Base-by-base conservation (phyloP, 2,888 invertebrate species). In the Agrotis clavis region DNA sequence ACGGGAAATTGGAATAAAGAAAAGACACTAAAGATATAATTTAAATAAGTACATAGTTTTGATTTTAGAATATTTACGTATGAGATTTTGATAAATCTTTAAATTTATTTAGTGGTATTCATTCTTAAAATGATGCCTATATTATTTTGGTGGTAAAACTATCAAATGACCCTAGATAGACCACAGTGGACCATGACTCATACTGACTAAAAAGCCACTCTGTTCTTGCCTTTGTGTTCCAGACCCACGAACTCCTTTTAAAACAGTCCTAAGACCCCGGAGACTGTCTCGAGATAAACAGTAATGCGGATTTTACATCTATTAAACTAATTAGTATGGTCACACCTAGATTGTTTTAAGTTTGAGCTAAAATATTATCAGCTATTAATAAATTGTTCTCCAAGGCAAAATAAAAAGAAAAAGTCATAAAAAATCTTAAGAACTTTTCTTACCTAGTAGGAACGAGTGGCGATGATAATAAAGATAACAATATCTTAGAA, bases 1-100 rank as follows among this genome's bases (percentile, higher is more conserved):
- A 35, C 63, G 60, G 60, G 67, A 81, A 81, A 76, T 66, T 76
- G 53, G 53, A 69, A 65, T 63, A 51, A 45, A 19, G 19, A 41
- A 13, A 13, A 13, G 14, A 51, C n/a, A 11, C 4, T 19, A 41
- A 11, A 48, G 16, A 13, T 54, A 30, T 75, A 21, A 51, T 65
- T 69, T 65, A 18, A 74, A 74, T 64, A 41, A 41, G 9, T 41
- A 41, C 41, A 30, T 45, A 25, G 25, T 25, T 56, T 61, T 16
- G 57, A 41, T 41, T 11, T 21, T 64, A 16, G 45, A n/a, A 14
- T 14, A 11, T 48, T 54, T 77, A 30, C 21, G 25, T 18, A 25
- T 48, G 18, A 35, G 11, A 74, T 70, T 50, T 54, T 48, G 21
- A 13, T 0, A 7, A 3, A 35, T 57, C 6, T 19, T 6, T n/a